Evolutionary conservation across 2,888 invertebrate genomes (phyloP).

Genomic region (Geotrupes spiniger): DNA sequence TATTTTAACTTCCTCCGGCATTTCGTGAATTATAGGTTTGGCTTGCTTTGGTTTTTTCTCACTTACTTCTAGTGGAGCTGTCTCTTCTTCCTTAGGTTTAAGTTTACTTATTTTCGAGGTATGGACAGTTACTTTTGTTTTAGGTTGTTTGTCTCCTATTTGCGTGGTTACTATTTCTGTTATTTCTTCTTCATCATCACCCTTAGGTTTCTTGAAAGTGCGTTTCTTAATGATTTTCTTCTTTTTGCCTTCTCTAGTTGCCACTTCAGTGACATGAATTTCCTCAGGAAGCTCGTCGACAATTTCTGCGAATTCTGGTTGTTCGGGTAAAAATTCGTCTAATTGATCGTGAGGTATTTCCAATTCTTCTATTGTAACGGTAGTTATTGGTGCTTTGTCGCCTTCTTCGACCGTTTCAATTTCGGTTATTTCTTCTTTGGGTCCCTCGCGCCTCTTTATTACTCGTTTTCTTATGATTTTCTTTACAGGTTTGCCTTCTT

Average conservation of each 20-base stretch:
- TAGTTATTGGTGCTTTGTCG: constrained; percentile 40
- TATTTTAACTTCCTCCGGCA: constrained; percentile 38
- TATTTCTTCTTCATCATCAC: constrained; percentile 35
- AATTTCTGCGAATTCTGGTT: constrained; percentile 24
- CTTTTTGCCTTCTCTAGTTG: constrained; percentile 29
- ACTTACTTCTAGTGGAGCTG: constrained; percentile 20
- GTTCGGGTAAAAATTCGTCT: constrained; percentile 3
- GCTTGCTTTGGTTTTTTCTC: constrained; percentile 32
- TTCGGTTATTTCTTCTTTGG: constrained; percentile 39
- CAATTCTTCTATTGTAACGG: constrained; percentile 36
- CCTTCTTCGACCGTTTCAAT: constrained; percentile 38
- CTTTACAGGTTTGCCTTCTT: constrained; percentile 38
- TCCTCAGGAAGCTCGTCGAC: constrained; percentile 36
- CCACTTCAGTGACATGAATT: constrained; percentile 37
- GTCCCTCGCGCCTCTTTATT: constrained; percentile 25
- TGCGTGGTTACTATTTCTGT: constrained; percentile 38
- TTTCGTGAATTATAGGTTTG: constrained; percentile 36
- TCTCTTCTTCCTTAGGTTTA: constrained; percentile 18
- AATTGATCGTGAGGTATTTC: constrained; percentile 21
- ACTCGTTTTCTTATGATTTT: constrained; percentile 30
- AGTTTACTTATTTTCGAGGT: constrained; percentile 24
- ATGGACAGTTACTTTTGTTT: constrained; percentile 37
- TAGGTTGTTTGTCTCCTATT: constrained; percentile 47
- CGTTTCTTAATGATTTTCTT: constrained; percentile 33
- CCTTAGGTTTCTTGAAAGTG: constrained; percentile 30